phyloP scores from a whole-genome alignment of 1,140 invertebrate genomes.

The Drosophila kurseongensis region DNA sequence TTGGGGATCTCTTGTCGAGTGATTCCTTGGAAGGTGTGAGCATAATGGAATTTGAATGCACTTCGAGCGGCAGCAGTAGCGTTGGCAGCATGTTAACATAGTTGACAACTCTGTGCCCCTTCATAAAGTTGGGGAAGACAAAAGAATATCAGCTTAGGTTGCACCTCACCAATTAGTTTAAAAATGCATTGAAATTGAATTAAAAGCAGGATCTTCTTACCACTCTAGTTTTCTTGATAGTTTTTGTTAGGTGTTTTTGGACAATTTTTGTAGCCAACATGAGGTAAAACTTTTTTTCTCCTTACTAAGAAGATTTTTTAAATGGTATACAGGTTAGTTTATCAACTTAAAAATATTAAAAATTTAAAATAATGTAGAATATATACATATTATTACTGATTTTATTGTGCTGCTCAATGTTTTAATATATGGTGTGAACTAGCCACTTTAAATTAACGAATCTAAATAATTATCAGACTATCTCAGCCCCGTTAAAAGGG shows the following conservation, averaged over 20 bases:
- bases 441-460: no score
- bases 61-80: slow-evolving; percentile 22
- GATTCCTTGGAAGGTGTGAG: slow-evolving; percentile 44
- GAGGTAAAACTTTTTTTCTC: no score
- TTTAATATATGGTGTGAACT: no score
- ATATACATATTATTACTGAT: no score
- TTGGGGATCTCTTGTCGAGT: slow-evolving; percentile 27
- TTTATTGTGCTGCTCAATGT: no score
- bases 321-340: no score
- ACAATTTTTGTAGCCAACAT: no score
- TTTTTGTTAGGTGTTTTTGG: background rate
- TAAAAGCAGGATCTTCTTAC: background rate
- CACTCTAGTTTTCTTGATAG: background rate
- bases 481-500: background rate
- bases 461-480: background rate
- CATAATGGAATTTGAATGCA: slow-evolving; percentile 47
- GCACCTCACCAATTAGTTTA: slow-evolving; percentile 12
- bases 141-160: slow-evolving; percentile 8
- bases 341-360: no score
- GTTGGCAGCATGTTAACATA: slow-evolving; percentile 36
- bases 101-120: slow-evolving; percentile 3
- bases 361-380: no score
- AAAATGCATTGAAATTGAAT: background rate
- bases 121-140: slow-evolving; percentile 12
- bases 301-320: no score